These are phyloP conservation scores for Hylaeus volcanicus DNA, from an alignment of 1,140 invertebrate species.

Conservation along the genomic window DNA sequence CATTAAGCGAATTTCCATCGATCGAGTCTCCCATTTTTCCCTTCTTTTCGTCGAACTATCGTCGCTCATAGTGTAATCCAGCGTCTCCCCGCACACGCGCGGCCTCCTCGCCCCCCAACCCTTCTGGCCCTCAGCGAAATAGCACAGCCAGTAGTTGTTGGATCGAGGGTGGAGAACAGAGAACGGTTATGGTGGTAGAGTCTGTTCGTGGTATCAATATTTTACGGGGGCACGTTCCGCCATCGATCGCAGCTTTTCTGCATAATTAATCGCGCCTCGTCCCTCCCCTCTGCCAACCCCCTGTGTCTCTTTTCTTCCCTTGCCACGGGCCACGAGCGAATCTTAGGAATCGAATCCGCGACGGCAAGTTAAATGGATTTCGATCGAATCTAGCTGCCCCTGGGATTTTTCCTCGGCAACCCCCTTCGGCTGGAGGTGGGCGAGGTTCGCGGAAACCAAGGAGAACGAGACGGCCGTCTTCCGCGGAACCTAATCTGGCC, in stretches of 20 bases:
- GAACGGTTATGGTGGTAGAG: constrained; percentile 58
- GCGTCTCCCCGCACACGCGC: constrained; percentile 21
- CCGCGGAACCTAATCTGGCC: constrained; percentile 24
- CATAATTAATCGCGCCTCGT: constrained; percentile 71
- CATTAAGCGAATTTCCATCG: constrained; percentile 16
- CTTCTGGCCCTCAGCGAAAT: constrained; percentile 1
- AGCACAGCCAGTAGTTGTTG: constrained; percentile 38
- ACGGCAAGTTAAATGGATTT: constrained; percentile 51
- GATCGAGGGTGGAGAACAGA: constrained; percentile 56
- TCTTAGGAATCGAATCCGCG: constrained; percentile 54
- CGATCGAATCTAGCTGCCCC: constrained; percentile 31
- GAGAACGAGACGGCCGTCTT: not conserved
- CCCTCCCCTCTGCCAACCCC: not conserved
- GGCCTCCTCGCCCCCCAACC: not conserved
- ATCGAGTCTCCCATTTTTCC: not conserved
- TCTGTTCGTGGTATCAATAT: constrained; percentile 71
- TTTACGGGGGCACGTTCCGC: constrained; percentile 69
- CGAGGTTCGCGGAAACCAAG: not conserved
- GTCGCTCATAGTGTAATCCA: constrained; percentile 52
- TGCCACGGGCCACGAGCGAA: constrained; percentile 23
- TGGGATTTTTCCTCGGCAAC: no score
- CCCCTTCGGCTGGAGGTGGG: not conserved
- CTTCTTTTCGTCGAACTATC: not conserved
- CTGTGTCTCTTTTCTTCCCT: constrained; percentile 19
- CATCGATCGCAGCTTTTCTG: constrained; percentile 72